Evolutionary conservation across 2,797 vertebrate species (phyloP).

Genomic region (Rhabdomys pumilio): DNA sequence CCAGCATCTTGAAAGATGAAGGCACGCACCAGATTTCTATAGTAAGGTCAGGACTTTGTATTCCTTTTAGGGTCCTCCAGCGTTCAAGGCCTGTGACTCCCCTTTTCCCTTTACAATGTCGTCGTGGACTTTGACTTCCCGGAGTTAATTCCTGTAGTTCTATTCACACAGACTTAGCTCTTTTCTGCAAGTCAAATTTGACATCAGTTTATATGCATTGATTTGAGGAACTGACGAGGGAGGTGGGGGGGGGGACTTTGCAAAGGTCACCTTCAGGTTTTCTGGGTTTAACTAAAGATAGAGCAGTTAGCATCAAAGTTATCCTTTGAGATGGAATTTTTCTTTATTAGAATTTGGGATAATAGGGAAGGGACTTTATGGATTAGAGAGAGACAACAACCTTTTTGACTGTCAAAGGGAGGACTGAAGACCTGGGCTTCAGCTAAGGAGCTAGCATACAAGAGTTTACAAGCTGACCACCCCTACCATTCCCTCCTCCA

Average conservation of each 20-base stretch:
- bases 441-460: neutral
- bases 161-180: neutral
- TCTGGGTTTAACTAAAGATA: neutral
- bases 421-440: neutral
- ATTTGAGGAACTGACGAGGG: neutral
- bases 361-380: neutral
- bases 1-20: neutral
- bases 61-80: neutral
- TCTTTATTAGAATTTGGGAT: neutral
- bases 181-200: neutral
- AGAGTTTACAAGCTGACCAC: neutral
- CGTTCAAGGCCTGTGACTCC: neutral
- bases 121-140: neutral
- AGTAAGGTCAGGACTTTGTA: neutral
- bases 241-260: neutral
- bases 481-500: constrained; percentile 74
- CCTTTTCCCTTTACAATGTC: neutral
- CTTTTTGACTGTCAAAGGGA: neutral
- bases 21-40: neutral
- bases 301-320: neutral
- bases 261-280: neutral
- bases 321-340: neutral
- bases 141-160: neutral
- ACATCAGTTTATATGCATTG: neutral
- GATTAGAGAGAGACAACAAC: neutral